Base-by-base conservation (phyloP, 2,113 vertebrate genomes). In the Vulpes ferrilata region DNA sequence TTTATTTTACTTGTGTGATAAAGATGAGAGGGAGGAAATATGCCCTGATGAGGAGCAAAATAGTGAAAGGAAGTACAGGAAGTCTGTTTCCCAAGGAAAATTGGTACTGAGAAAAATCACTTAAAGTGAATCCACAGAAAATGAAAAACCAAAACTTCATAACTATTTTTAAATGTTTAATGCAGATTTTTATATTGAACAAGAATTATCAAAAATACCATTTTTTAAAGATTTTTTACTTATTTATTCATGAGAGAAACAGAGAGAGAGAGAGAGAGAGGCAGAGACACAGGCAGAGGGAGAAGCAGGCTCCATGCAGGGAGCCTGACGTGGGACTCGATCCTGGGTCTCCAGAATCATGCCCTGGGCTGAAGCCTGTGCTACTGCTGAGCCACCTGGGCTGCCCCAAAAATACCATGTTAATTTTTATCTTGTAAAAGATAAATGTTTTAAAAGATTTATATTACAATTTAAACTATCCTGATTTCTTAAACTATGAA, bases 121-220 rank as follows among this genome's bases (percentile, higher is more conserved):
- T 74, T 93, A 35, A 90, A 59, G 2, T 81, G 10, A 94, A 64
- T 43, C 23, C 32, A 48, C 7, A 65, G 20, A 88, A 32, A 59
- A 76, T 55, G 53, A 71, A 93, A 82, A 93, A 13, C 2, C 15
- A 82, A 43, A 84, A 38, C 32, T 78, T 85, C 7, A 19, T 30
- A 85, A 57, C 43, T 92, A 59, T 84, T 83, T 84, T 92, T 92
- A 62, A n/a, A 67, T 69, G 2, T 79, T 71, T 60, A 57, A 57
- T 71, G 11, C 4, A 96, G 12, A 87, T 59, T 94, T 94, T 93
- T 38, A 87, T 79, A 74, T 87, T 62, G 11, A 90, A 53, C 23
- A 73, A 86, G 60, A 78, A 17, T 81, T 89, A 62, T 4, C 43
- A 43, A 43, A 43, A 43, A 43, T 43, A 43, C 43, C 43, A 43